These are phyloP conservation scores for Diploptera punctata DNA, from an alignment of 2,888 invertebrate genomes.

Conservation along the genomic window DNA sequence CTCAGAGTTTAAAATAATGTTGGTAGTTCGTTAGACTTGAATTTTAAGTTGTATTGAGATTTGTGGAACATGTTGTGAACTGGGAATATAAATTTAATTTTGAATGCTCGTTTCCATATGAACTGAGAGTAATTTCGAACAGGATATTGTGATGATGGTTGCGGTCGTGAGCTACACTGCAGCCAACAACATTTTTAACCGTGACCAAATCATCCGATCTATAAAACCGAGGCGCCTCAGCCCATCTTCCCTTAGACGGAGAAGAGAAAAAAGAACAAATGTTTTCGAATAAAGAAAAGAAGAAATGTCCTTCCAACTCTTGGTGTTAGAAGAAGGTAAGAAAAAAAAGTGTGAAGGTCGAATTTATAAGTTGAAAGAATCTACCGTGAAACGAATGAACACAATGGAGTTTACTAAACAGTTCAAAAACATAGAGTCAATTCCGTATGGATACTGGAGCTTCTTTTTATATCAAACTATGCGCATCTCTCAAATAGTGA, in stretches of 20 bases:
- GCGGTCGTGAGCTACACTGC: not conserved
- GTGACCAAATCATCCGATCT: constrained; percentile 28
- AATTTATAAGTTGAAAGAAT: constrained; percentile 10
- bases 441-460: too few relatives aligned
- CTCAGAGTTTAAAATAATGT: too few relatives aligned
- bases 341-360: constrained; percentile 20
- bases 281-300: constrained; percentile 1
- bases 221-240: constrained; percentile 25
- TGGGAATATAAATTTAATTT: too few relatives aligned
- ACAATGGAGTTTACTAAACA: not conserved
- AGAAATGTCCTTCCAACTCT: constrained; percentile 17
- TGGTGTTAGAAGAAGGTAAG: not conserved
- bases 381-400: constrained; percentile 11
- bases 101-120: too few relatives aligned
- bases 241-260: constrained; percentile 11
- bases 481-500: too few relatives aligned
- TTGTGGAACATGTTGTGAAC: too few relatives aligned
- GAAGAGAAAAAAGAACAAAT: not conserved
- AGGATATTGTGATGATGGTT: too few relatives aligned
- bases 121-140: too few relatives aligned
- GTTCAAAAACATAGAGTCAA: not conserved
- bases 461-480: too few relatives aligned
- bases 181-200: constrained; percentile 27
- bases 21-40: too few relatives aligned
- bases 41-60: too few relatives aligned